Evolutionary conservation across 1,140 invertebrate genomes (phyloP).

Genomic region (Heliconius hermathena): DNA sequence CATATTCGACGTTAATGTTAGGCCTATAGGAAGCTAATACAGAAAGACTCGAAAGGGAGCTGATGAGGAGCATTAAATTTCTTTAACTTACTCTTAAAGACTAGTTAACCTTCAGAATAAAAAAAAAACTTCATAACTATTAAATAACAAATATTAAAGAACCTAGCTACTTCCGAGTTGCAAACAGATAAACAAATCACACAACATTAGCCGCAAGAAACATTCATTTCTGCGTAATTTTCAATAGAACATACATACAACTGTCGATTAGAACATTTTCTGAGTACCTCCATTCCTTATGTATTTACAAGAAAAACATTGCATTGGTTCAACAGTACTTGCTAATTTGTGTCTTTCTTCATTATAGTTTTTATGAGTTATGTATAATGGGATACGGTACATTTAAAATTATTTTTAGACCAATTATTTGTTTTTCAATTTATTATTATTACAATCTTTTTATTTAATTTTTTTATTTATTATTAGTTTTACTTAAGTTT

Average conservation of each 20-base stretch:
- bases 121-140: no score
- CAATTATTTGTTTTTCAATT: not conserved
- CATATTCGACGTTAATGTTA: no score
- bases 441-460: no score
- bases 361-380: not conserved
- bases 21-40: no score
- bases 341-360: conserved; percentile 8
- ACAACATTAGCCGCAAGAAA: conserved; percentile 15
- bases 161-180: not conserved
- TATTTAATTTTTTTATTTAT: no score
- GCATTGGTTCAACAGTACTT: not conserved
- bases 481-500: no score
- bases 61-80: no score
- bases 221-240: conserved; percentile 2
- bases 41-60: no score
- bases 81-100: no score
- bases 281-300: not conserved
- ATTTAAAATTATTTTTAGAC: not conserved
- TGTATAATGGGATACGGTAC: not conserved
- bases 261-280: conserved; percentile 7
- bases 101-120: no score
- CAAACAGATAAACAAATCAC: conserved; percentile 21
- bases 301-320: conserved; percentile 51
- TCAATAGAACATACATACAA: conserved; percentile 5
- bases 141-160: not conserved